A percentile compares a stretch with the other conserved stretches of the same genome.
These are phyloP conservation scores for Poeciliopsis presidionis DNA, from an alignment of 2,797 vertebrate species.

Conservation along the genomic window DNA sequence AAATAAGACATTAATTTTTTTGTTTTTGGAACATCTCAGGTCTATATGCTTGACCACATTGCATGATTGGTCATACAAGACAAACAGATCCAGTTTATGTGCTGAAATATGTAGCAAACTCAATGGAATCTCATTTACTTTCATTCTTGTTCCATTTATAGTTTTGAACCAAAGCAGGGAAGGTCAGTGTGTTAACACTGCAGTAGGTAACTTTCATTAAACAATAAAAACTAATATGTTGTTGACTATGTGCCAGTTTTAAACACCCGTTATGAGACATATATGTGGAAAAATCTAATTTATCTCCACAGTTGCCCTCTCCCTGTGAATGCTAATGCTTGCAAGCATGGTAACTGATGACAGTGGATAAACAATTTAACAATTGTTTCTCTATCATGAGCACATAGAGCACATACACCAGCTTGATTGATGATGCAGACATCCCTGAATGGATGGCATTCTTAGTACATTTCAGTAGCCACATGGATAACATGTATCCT, in stretches of 20 bases:
- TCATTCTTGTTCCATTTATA: neutral
- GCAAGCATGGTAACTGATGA: too few relatives aligned
- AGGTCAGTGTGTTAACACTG: neutral
- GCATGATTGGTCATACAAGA: neutral
- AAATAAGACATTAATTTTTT: neutral
- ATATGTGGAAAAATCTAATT: too few relatives aligned
- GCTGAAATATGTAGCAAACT: neutral
- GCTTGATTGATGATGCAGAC: neutral
- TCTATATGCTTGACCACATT: neutral
- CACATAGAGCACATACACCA: too few relatives aligned
- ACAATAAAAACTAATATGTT: too few relatives aligned
- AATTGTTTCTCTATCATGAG: too few relatives aligned
- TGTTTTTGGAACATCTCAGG: neutral
- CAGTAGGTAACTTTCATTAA: neutral
- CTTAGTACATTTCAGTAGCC: slow-evolving; percentile 19
- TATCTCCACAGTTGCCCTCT: too few relatives aligned
- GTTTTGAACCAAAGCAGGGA: neutral
- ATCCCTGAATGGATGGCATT: slow-evolving; percentile 17
- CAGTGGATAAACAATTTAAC: too few relatives aligned
- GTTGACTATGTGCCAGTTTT: too few relatives aligned
- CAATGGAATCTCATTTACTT: neutral
- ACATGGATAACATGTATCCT: slow-evolving; percentile 23
- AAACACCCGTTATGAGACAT: too few relatives aligned
- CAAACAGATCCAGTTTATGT: neutral
- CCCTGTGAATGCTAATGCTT: too few relatives aligned